Base-by-base conservation (phyloP, 2,888 invertebrate species). In the Machimus atricapillus region DNA sequence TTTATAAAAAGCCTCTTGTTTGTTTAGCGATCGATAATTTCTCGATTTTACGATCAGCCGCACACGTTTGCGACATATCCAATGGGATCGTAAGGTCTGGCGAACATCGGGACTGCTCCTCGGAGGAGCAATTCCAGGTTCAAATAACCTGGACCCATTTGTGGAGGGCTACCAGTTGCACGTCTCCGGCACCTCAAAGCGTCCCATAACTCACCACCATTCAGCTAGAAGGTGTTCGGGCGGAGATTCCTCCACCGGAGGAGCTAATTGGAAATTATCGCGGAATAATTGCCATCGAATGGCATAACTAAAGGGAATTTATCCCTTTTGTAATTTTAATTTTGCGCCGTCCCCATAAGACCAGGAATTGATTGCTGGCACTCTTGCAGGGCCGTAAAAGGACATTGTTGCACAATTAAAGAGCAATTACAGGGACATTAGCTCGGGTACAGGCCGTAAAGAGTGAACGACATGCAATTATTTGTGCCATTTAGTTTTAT, bases 401-500 rank as follows among this genome's bases (percentile, higher is more conserved):
- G 83, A 83, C 83, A 83, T 83, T 83, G 83, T 83, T 83, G 83
- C 83, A 83, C 83, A 87, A 87, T 87, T 87, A 87, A 87, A 87
- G 43, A 46, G 74, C 87, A 82, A 87, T 87, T 87, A 87, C 81
- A 82, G 81, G 52, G 82, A 82, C 76, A 87, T 82, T 87, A 87
- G 82, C 74, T 82, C 19, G 14, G 81, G 34, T n/a, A 87, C 66
- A 81, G 73, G 82, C 73, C 82, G 81, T 87, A 87, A 87, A 87
- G 82, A 87, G 40, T 82, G 82, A 81, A 87, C 81, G 81, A 87
- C 87, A 87, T 87, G 82, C 87, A 87, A 87, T 87, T 87, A 87
- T 81, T 87, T 81, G 82, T 87, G 27, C 73, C 87, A 87, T 87
- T 87, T 87, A 87, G 79, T 87, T 87, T 87, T 87, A 87, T 87